Evolutionary conservation across 2,113 vertebrate genomes (phyloP).

Genomic region (Leptosomus discolor): DNA sequence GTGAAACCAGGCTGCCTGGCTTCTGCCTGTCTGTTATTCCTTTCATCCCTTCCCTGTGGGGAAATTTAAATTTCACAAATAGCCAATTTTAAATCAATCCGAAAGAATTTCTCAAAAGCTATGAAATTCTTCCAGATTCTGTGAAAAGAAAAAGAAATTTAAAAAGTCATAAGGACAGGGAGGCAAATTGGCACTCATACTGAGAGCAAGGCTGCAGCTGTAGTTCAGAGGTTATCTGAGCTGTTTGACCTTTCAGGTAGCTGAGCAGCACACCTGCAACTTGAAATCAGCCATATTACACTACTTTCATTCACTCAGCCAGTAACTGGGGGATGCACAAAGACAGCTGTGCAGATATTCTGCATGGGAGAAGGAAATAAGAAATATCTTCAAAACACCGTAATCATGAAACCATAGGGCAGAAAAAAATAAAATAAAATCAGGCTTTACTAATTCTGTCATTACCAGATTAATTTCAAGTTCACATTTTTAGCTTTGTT

Average conservation of each 20-base stretch:
- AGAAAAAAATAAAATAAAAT: fast-evolving
- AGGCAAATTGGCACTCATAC: neutral
- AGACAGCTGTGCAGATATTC: neutral
- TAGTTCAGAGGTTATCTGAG: neutral
- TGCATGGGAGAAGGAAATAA: fast-evolving
- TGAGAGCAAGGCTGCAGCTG: neutral
- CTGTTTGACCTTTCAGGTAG: neutral
- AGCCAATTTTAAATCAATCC: neutral
- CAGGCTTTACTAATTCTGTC: neutral
- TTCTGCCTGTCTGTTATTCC: neutral
- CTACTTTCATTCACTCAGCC: neutral
- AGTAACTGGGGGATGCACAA: neutral
- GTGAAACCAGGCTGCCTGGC: neutral
- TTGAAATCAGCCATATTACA: neutral
- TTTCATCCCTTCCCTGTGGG: neutral
- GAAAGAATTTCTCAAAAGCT: neutral
- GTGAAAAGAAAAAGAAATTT: neutral
- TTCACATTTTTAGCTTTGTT: neutral
- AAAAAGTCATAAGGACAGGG: neutral
- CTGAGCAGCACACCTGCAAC: neutral
- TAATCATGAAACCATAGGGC: fast-evolving
- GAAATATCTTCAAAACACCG: neutral
- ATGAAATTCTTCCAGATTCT: neutral
- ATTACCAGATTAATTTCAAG: neutral
- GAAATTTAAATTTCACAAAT: neutral